Percentiles rank a stretch among this genome's conserved stretches.
phyloP scores from a whole-genome alignment of 2,113 vertebrate species.

The Lagopus muta region DNA sequence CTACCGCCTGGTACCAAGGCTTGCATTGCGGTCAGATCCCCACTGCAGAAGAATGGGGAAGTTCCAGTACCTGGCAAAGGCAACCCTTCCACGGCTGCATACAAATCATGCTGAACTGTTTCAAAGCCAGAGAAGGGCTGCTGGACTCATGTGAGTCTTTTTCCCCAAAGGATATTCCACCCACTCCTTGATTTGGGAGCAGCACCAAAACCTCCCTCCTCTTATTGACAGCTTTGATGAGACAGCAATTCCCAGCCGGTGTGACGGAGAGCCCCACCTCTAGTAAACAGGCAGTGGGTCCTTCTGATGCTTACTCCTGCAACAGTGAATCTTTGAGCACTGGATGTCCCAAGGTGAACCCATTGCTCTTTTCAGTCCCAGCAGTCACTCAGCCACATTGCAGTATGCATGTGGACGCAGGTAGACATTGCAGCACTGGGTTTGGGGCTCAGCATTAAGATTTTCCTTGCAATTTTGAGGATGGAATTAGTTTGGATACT shows the following conservation, averaged over 20 bases:
- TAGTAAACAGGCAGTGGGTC: background rate
- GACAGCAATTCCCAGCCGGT: background rate
- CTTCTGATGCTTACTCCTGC: background rate
- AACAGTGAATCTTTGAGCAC: accelerated
- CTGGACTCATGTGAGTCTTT: background rate
- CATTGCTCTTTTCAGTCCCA: background rate
- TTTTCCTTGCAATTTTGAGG: background rate
- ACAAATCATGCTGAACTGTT: background rate
- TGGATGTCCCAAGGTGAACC: background rate
- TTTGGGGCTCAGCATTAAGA: background rate
- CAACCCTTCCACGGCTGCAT: accelerated
- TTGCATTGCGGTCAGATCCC: background rate
- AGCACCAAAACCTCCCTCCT: background rate
- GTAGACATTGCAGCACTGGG: background rate
- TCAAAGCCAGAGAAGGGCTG: background rate
- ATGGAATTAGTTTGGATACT: background rate
- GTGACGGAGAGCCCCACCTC: background rate
- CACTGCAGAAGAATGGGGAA: background rate
- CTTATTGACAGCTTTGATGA: background rate
- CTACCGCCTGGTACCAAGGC: accelerated
- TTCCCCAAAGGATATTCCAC: background rate
- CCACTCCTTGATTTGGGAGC: background rate
- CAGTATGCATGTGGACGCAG: background rate
- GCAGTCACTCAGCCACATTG: background rate
- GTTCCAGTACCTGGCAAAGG: background rate